Evolutionary conservation across 2,797 vertebrate species (phyloP).

Genomic region (Austrolebias charrua): DNA sequence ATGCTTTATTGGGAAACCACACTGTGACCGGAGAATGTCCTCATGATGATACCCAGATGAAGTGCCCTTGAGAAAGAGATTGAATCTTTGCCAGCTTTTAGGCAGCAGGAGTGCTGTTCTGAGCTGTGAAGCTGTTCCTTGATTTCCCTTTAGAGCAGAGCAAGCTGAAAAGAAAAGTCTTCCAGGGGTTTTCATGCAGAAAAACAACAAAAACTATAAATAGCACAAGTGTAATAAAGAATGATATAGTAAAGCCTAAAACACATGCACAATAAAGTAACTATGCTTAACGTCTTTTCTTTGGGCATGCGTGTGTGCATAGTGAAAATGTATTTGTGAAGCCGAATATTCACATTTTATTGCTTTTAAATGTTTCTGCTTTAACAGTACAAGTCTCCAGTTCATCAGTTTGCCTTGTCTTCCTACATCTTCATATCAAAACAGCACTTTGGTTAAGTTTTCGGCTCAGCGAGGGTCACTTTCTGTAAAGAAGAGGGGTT

Average conservation of each 20-base stretch:
- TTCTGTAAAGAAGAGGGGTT: slow-evolving; percentile 24
- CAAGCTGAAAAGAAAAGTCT: slow-evolving; percentile 21
- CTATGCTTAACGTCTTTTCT: background rate
- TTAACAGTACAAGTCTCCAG: background rate
- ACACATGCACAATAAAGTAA: slow-evolving; percentile 8
- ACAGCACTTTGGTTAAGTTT: slow-evolving; percentile 6
- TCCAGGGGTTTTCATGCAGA: slow-evolving; percentile 23
- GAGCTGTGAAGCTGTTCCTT: slow-evolving; percentile 25
- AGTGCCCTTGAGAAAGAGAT: slow-evolving; percentile 57
- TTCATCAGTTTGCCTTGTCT: slow-evolving; percentile 4
- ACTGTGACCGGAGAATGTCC: slow-evolving; percentile 51
- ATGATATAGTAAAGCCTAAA: background rate
- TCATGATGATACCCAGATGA: slow-evolving; percentile 48
- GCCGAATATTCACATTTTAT: background rate
- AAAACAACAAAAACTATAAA: slow-evolving; percentile 31
- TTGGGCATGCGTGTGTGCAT: background rate
- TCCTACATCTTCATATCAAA: slow-evolving; percentile 12
- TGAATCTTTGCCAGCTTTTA: slow-evolving; percentile 43
- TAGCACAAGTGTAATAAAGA: slow-evolving; percentile 15
- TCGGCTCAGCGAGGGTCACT: slow-evolving; percentile 40
- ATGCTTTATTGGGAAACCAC: slow-evolving; percentile 49
- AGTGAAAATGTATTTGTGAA: background rate
- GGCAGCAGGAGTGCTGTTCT: slow-evolving; percentile 42
- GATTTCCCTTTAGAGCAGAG: slow-evolving; percentile 27
- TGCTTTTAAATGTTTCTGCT: background rate